Evolutionary conservation across 2,797 vertebrate species (phyloP).

Genomic region (Mastacembelus armatus): DNA sequence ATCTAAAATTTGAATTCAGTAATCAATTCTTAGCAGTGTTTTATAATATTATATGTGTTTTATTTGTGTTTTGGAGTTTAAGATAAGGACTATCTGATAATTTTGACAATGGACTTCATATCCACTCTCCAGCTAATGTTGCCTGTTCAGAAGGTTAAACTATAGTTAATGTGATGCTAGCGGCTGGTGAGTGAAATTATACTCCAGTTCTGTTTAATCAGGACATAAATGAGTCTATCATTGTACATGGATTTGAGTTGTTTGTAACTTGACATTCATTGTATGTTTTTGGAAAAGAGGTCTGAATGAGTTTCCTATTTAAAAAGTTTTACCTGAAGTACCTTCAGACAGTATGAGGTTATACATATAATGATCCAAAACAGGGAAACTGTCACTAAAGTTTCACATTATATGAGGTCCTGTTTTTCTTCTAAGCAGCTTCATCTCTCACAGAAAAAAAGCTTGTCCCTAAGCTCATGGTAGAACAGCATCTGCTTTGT

Average conservation of each 20-base stretch:
- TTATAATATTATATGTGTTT: neutral
- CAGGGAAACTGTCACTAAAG: slow-evolving; percentile 20
- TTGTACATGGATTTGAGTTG: neutral
- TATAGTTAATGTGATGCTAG: slow-evolving; percentile 19
- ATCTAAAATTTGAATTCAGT: neutral
- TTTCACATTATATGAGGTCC: slow-evolving; percentile 28
- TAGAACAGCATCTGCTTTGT: slow-evolving; percentile 31
- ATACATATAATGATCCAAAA: neutral
- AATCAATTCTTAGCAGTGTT: neutral
- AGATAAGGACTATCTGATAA: neutral
- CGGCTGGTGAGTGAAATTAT: neutral
- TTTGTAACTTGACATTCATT: slow-evolving; percentile 1
- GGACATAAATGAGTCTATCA: neutral
- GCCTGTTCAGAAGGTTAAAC: slow-evolving; percentile 21
- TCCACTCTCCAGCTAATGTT: neutral
- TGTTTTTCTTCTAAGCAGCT: slow-evolving; percentile 28
- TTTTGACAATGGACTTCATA: neutral
- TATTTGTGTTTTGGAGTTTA: neutral
- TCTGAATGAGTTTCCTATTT: neutral
- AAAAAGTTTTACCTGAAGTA: neutral
- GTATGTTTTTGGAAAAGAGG: neutral
- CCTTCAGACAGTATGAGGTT: neutral
- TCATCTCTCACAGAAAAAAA: slow-evolving; percentile 46
- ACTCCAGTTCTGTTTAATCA: slow-evolving; percentile 2
- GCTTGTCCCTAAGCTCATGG: slow-evolving; percentile 52